Conservation (phyloP, 2,888 invertebrate genomes). For the Tetranychus piercei region DNA sequence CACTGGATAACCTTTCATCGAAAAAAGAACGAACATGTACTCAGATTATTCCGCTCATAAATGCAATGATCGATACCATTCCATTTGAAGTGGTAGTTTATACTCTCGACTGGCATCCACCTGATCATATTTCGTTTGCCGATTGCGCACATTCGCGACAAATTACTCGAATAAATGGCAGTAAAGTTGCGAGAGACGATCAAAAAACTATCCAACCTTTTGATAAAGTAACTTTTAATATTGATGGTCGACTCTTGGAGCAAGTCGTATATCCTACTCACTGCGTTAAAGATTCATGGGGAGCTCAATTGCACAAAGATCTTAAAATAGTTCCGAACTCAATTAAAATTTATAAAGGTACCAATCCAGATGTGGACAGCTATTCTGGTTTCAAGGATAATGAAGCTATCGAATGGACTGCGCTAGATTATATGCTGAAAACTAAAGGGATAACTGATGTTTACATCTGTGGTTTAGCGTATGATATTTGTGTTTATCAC, state of each 20-base stretch:
- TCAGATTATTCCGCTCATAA: slow-evolving; percentile 78
- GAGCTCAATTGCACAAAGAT: slow-evolving; percentile 74
- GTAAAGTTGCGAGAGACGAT: slow-evolving; percentile 53
- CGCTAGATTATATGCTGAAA: slow-evolving; percentile 57
- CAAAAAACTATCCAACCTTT: slow-evolving; percentile 42
- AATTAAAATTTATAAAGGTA: slow-evolving; percentile 71
- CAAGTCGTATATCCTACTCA: slow-evolving; percentile 47
- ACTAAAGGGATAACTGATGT: slow-evolving; percentile 67
- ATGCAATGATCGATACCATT: slow-evolving; percentile 48
- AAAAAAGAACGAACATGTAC: slow-evolving; percentile 55
- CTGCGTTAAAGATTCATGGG: slow-evolving; percentile 88
- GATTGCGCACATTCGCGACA: slow-evolving; percentile 66
- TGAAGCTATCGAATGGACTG: slow-evolving; percentile 69
- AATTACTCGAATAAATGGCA: slow-evolving; percentile 35
- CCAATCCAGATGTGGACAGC: slow-evolving; percentile 82
- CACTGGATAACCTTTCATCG: slow-evolving; percentile 78
- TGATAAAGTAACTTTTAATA: slow-evolving; percentile 75
- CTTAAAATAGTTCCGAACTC: slow-evolving; percentile 33
- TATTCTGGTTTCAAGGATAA: slow-evolving; percentile 99
- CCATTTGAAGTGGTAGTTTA: slow-evolving; percentile 75
- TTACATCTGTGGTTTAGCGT: slow-evolving; percentile 81
- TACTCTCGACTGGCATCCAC: slow-evolving; percentile 92
- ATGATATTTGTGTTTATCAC: slow-evolving; percentile 72
- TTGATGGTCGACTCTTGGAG: neutral
- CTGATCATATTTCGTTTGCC: slow-evolving; percentile 84